These are phyloP conservation scores for Urosaurus nigricauda DNA, from an alignment of 2,797 vertebrate genomes.

Conservation along the genomic window DNA sequence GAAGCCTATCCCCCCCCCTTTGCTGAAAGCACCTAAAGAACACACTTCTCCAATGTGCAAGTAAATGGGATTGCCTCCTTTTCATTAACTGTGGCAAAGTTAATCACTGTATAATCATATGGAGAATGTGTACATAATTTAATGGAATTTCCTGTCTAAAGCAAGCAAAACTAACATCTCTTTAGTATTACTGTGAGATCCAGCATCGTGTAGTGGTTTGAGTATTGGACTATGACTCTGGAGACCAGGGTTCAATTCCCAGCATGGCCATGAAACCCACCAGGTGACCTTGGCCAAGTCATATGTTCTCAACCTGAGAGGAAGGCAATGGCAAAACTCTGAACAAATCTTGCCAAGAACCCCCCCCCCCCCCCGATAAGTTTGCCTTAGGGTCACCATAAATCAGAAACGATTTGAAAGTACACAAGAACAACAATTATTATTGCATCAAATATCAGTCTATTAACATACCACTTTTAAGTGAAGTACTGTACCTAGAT, in stretches of 20 bases:
- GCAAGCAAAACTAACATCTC: neutral
- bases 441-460: neutral
- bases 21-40: neutral
- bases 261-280: too few species aligned
- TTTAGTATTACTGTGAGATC: neutral
- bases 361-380: too few species aligned
- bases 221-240: too few species aligned
- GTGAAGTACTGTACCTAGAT: neutral
- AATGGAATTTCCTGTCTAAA: neutral
- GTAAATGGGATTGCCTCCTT: neutral
- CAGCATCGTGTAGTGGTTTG: too few species aligned
- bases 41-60: neutral
- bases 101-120: neutral
- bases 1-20: neutral
- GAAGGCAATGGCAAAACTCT: too few species aligned
- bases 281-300: too few species aligned
- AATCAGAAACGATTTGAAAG: too few species aligned
- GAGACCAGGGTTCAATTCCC: too few species aligned
- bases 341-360: too few species aligned
- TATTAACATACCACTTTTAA: neutral
- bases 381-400: too few species aligned
- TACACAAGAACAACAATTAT: too few species aligned
- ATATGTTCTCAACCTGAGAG: too few species aligned
- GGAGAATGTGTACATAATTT: neutral
- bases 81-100: slow-evolving; percentile 18